These are phyloP conservation scores for Aplidium turbinatum DNA, from an alignment of 23 tunicate species.

Conservation along the genomic window DNA sequence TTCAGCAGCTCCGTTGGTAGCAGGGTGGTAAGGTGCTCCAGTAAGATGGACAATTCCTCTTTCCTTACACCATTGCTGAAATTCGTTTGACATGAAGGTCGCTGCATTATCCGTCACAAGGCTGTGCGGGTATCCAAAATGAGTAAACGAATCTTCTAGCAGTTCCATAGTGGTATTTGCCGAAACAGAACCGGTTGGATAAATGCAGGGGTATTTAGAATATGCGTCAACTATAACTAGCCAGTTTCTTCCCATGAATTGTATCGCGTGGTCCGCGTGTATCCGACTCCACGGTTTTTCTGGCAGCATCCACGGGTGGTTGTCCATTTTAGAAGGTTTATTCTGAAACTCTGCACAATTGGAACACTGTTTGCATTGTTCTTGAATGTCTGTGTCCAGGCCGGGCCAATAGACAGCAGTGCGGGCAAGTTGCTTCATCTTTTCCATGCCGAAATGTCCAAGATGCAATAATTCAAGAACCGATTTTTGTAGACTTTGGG, in stretches of 20 bases:
- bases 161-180: neutral
- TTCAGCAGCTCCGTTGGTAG: neutral
- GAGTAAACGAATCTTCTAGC: slow-evolving; percentile 7
- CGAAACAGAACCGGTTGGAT: neutral
- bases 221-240: slow-evolving; percentile 31
- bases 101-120: neutral
- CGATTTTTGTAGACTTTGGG: slow-evolving; percentile 14
- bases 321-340: neutral
- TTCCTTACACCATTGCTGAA: slow-evolving; percentile 4
- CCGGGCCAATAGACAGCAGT: slow-evolving; percentile 2
- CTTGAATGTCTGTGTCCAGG: slow-evolving; percentile 13
- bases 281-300: slow-evolving; percentile 24
- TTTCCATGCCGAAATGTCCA: slow-evolving; percentile 17
- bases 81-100: neutral
- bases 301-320: slow-evolving; percentile 28
- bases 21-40: slow-evolving; percentile 17
- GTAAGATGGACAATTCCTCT: slow-evolving; percentile 12
- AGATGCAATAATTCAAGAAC: slow-evolving; percentile 14
- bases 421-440: slow-evolving; percentile 4
- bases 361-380: neutral
- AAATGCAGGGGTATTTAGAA: slow-evolving; percentile 24
- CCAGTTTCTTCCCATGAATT: slow-evolving; percentile 13
- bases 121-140: neutral
- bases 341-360: slow-evolving; percentile 1
- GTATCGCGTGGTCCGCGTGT: slow-evolving; percentile 23